phyloP scores from a whole-genome alignment of 2,797 vertebrate species.

The Sphenodon punctatus region DNA sequence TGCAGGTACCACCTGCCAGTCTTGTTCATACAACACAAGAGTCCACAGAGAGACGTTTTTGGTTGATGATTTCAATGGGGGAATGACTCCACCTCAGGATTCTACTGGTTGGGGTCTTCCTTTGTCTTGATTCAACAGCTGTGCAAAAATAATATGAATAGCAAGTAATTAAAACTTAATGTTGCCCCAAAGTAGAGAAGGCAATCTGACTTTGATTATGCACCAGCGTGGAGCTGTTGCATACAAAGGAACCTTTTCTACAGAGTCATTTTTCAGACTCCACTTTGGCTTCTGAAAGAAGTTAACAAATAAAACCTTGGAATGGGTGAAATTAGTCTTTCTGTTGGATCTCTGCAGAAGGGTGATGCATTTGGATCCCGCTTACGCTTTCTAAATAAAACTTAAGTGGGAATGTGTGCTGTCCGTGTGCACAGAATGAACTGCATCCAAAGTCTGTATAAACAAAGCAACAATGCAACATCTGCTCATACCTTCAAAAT shows the following conservation, averaged over 20 bases:
- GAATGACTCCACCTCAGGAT: not conserved
- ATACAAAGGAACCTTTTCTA: not conserved
- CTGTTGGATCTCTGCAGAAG: not conserved
- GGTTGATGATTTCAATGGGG: too few relatives aligned
- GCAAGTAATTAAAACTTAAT: slow-evolving; percentile 10
- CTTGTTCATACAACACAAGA: too few relatives aligned
- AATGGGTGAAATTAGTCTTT: not conserved
- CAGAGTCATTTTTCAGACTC: not conserved
- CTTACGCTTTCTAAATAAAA: not conserved
- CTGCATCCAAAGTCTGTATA: not conserved
- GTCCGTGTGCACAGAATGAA: not conserved
- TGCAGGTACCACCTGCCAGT: too few relatives aligned
- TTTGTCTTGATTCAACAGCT: not conserved
- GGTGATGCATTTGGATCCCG: not conserved
- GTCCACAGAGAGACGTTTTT: too few relatives aligned
- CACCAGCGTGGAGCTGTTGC: not conserved
- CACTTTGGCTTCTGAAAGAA: slow-evolving; percentile 6
- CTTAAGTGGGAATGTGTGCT: not conserved
- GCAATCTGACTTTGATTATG: not conserved
- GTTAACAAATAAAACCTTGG: not conserved
- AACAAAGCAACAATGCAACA: not conserved
- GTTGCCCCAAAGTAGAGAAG: slow-evolving; percentile 1
- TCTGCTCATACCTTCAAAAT: not conserved
- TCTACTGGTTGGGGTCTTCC: not conserved
- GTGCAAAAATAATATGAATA: slow-evolving; percentile 5